Percentiles rank a stretch among this genome's conserved stretches.
Conservation (phyloP, 2,113 vertebrate species). For the Chaetorhynchus papuensis region DNA sequence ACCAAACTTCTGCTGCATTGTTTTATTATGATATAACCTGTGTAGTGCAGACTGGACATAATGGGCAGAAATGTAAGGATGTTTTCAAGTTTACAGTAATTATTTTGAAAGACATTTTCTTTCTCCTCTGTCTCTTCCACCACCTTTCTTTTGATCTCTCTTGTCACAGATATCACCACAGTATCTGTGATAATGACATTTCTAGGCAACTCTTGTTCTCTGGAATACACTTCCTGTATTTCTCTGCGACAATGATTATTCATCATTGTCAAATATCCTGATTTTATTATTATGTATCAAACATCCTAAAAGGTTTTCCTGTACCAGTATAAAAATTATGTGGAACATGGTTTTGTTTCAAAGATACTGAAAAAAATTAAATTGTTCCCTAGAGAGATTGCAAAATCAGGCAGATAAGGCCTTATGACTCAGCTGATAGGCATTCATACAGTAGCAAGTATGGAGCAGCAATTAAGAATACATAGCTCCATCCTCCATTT, state of each 20-base stretch:
- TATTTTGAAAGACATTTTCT: not conserved
- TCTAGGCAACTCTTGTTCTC: not conserved
- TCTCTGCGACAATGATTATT: not conserved
- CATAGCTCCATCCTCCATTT: not conserved
- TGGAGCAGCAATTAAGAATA: not conserved
- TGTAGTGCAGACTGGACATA: not conserved
- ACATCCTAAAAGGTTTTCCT: not conserved
- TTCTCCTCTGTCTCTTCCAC: not conserved
- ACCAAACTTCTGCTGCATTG: not conserved
- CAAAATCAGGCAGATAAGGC: not conserved
- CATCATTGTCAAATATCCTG: not conserved
- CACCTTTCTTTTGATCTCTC: not conserved
- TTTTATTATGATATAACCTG: not conserved
- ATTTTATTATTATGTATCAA: not conserved
- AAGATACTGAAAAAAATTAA: not conserved
- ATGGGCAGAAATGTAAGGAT: not conserved
- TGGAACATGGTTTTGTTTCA: not conserved
- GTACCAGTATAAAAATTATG: not conserved
- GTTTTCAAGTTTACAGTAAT: not conserved
- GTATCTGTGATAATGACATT: not conserved
- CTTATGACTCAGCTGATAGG: slow-evolving; percentile 1
- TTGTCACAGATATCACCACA: not conserved
- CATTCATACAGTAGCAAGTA: not conserved
- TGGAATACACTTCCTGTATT: not conserved
- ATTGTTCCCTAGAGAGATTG: not conserved